phyloP scores from a whole-genome alignment of 2,113 vertebrate species.

The Triplophysa rosa region DNA sequence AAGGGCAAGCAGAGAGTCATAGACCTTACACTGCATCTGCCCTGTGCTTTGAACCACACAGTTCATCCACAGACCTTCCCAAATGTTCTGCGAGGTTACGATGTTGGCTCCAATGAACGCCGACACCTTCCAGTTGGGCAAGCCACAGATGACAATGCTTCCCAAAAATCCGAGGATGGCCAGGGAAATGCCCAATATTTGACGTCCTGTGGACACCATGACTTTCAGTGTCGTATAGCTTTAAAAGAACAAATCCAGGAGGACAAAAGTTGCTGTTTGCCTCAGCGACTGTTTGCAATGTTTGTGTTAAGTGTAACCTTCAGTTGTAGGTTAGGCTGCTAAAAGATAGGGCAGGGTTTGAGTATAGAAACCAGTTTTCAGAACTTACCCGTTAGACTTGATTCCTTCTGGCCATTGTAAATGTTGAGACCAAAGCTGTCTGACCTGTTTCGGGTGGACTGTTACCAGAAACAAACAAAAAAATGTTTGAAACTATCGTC shows the following conservation, averaged over 20 bases:
- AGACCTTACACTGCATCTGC: conserved; percentile 80
- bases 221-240: not conserved
- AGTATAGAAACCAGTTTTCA: conserved; percentile 22
- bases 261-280: not conserved
- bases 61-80: conserved; percentile 82
- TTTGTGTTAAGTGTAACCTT: not conserved
- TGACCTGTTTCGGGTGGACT: not conserved
- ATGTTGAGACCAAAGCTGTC: not conserved
- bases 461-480: not conserved
- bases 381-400: conserved; percentile 2
- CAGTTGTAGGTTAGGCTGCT: not conserved
- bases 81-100: conserved; percentile 78
- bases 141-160: conserved; percentile 78
- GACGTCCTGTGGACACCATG: conserved; percentile 70
- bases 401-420: not conserved
- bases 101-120: conserved; percentile 88
- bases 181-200: conserved; percentile 78
- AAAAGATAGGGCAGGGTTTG: conserved; percentile 13
- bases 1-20: conserved; percentile 76
- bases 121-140: conserved; percentile 85
- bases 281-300: not conserved
- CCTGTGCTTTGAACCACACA: conserved; percentile 76
- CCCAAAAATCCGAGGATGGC: conserved; percentile 81
- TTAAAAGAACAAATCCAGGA: not conserved
- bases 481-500: not conserved